Conservation (phyloP, 2,797 vertebrate genomes). For the Pyrocephalus nanus region DNA sequence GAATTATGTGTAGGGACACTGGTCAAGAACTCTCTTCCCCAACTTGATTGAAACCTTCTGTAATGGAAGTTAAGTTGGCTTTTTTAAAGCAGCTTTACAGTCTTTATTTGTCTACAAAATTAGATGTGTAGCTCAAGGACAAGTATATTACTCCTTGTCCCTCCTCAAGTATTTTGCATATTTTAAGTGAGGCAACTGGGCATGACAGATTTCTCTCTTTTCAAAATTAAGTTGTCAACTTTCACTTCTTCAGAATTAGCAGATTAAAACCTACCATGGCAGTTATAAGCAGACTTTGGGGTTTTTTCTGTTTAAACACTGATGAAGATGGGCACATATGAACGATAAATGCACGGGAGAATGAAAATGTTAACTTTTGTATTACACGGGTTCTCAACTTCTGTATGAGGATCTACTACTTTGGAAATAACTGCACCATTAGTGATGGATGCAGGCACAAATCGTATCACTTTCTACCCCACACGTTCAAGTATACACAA, state of each 20-base stretch:
- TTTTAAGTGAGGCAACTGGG: background rate
- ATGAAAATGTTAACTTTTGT: background rate
- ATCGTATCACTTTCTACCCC: background rate
- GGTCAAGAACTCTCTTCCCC: background rate
- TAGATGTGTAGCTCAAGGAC: background rate
- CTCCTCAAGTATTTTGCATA: background rate
- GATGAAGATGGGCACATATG: background rate
- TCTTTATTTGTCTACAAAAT: constrained; percentile 47
- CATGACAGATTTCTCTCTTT: background rate
- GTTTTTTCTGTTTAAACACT: background rate
- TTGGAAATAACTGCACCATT: background rate
- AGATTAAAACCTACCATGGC: background rate
- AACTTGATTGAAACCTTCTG: constrained; percentile 32
- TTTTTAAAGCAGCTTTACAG: constrained; percentile 43
- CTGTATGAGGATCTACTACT: background rate
- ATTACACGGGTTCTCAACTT: background rate
- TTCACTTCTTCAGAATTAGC: background rate
- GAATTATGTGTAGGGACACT: background rate
- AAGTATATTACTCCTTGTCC: background rate
- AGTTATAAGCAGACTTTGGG: background rate
- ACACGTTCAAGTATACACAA: background rate
- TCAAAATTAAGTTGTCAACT: background rate
- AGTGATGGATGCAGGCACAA: background rate
- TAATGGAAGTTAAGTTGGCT: constrained; percentile 45
- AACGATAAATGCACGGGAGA: background rate